phyloP scores from a whole-genome alignment of 1,140 invertebrate genomes.

The Arion vulgaris region DNA sequence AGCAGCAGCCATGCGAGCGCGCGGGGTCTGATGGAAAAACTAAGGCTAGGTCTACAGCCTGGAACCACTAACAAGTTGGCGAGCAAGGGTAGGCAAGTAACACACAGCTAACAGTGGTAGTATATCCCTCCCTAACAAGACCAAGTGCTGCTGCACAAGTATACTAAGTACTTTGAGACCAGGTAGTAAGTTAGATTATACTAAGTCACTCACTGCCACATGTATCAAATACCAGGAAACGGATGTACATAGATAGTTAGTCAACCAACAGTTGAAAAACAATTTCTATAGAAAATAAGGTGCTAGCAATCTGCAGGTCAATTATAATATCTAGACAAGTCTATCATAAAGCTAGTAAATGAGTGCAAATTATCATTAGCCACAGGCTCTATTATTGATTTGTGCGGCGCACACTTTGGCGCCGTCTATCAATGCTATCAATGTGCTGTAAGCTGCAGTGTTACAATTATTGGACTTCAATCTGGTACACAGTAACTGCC shows the following conservation, averaged over 20 bases:
- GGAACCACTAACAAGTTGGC: neutral
- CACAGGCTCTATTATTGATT: neutral
- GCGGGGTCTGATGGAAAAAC: neutral
- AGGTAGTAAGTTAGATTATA: too few relatives aligned
- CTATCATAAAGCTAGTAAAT: too few relatives aligned
- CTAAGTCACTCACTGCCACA: too few relatives aligned
- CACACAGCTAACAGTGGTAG: neutral
- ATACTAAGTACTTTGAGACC: too few relatives aligned
- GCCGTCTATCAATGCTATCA: neutral
- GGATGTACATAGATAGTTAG: too few relatives aligned
- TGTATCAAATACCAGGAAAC: too few relatives aligned
- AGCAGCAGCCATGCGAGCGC: neutral
- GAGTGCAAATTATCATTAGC: neutral
- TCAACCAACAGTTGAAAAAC: too few relatives aligned
- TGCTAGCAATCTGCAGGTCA: too few relatives aligned
- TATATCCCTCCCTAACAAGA: too few relatives aligned
- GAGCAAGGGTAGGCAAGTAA: neutral
- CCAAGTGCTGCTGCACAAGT: too few relatives aligned
- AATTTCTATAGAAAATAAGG: too few relatives aligned
- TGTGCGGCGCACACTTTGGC: neutral
- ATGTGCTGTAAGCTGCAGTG: neutral
- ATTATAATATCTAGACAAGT: too few relatives aligned
- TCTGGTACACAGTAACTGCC: neutral
- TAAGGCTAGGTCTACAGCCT: neutral
- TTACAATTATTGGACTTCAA: neutral